phyloP scores from a whole-genome alignment of 2,888 invertebrate genomes.

The Flexamia atlantica region DNA sequence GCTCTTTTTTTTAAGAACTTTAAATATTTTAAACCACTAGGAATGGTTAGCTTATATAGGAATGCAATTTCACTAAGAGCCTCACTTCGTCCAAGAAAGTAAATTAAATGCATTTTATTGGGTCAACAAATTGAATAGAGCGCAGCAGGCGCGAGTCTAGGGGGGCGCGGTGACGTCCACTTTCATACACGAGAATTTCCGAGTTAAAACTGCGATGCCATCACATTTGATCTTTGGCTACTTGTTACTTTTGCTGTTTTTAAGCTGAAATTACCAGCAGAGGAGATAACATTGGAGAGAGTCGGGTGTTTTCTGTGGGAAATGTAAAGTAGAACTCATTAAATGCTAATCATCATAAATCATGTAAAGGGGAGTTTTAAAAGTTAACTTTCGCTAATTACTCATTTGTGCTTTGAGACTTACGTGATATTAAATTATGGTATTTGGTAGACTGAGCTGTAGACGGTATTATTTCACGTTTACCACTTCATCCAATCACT shows the following conservation, averaged over 20 bases:
- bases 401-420: not conserved
- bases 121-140: conserved; percentile 4
- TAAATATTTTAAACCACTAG: too few species aligned
- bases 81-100: too few species aligned
- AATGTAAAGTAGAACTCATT: not conserved
- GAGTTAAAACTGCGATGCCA: not conserved
- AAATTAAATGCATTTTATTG: too few species aligned
- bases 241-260: too few species aligned
- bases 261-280: not conserved
- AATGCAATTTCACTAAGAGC: too few species aligned
- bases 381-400: not conserved
- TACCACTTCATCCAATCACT: too few species aligned
- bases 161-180: not conserved
- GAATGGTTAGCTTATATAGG: too few species aligned
- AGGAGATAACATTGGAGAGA: not conserved
- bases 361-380: not conserved
- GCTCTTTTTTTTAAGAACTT: too few species aligned
- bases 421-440: too few species aligned
- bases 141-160: not conserved
- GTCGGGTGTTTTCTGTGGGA: not conserved
- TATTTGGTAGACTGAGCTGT: too few species aligned
- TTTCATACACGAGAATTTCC: not conserved
- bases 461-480: too few species aligned
- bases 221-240: not conserved
- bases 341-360: not conserved